Evolutionary conservation across 2,888 invertebrate genomes (phyloP).

Genomic region (Yponomeuta evonymella): DNA sequence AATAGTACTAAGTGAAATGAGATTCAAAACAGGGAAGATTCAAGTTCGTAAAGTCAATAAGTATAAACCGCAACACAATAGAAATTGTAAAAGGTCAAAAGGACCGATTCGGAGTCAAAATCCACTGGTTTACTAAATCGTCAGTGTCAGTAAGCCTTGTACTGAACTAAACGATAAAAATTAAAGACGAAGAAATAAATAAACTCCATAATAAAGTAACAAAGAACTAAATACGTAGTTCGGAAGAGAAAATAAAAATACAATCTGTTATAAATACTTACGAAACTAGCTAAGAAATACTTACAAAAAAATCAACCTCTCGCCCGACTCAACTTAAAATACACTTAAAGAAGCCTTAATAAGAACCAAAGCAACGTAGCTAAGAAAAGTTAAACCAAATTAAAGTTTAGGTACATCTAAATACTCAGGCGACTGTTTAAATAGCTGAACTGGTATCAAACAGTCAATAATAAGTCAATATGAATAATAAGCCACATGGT

Average conservation of each 20-base stretch:
- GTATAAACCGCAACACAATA: conserved; percentile 70
- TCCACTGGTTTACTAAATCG: background rate
- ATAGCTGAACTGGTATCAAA: background rate
- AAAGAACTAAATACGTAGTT: conserved; percentile 65
- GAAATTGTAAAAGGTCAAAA: conserved; percentile 33
- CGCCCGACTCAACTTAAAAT: conserved; percentile 33
- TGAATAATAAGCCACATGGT: conserved; percentile 37
- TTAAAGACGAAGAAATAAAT: conserved; percentile 36
- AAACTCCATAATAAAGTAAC: conserved; percentile 46
- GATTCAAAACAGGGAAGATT: conserved; percentile 63
- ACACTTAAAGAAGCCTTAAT: conserved; percentile 29
- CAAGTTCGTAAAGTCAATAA: conserved; percentile 41
- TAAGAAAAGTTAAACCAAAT: conserved; percentile 1
- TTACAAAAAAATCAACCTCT: conserved; percentile 34
- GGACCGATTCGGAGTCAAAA: background rate
- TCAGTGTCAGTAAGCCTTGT: background rate
- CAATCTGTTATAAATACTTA: conserved; percentile 67
- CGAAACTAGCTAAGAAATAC: conserved; percentile 45
- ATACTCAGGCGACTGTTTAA: conserved; percentile 15
- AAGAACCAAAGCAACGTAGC: conserved; percentile 25
- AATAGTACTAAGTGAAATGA: conserved; percentile 33
- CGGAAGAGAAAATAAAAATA: conserved; percentile 65
- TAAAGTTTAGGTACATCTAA: conserved; percentile 12
- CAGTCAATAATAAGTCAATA: conserved; percentile 14
- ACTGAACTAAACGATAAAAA: background rate